These are phyloP conservation scores for Deilephila porcellus DNA, from an alignment of 2,888 invertebrate genomes.

Conservation along the genomic window DNA sequence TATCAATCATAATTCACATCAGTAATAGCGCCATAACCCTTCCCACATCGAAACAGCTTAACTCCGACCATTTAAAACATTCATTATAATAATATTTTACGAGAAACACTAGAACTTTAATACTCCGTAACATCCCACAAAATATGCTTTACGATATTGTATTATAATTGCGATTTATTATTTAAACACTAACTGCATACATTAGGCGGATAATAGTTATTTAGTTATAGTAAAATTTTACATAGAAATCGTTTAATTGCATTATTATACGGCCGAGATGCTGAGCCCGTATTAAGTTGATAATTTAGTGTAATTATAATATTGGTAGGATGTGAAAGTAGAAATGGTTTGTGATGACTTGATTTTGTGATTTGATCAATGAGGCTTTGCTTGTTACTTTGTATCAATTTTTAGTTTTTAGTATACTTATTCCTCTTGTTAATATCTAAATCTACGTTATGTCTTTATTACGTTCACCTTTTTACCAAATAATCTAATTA, in stretches of 20 bases:
- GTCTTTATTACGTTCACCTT: too few species aligned
- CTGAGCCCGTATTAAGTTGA: not conserved
- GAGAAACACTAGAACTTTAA: constrained; percentile 4
- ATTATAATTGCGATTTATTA: constrained; percentile 60
- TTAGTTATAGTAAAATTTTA: not conserved
- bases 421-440: too few species aligned
- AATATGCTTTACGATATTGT: constrained; percentile 50
- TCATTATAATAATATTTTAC: not conserved
- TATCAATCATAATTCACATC: not conserved
- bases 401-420: not conserved
- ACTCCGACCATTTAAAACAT: not conserved
- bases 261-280: not conserved
- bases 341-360: not conserved
- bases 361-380: not conserved
- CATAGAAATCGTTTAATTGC: not conserved
- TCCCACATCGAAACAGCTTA: not conserved
- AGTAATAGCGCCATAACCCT: not conserved
- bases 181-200: constrained; percentile 30
- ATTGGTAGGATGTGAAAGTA: not conserved
- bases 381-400: too few species aligned
- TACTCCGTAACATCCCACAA: constrained; percentile 28
- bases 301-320: constrained; percentile 16
- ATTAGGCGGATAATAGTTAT: constrained; percentile 3
- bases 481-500: too few species aligned
- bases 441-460: not conserved